Conservation (phyloP, 2,797 vertebrate species). For the Taeniopygia guttata region DNA sequence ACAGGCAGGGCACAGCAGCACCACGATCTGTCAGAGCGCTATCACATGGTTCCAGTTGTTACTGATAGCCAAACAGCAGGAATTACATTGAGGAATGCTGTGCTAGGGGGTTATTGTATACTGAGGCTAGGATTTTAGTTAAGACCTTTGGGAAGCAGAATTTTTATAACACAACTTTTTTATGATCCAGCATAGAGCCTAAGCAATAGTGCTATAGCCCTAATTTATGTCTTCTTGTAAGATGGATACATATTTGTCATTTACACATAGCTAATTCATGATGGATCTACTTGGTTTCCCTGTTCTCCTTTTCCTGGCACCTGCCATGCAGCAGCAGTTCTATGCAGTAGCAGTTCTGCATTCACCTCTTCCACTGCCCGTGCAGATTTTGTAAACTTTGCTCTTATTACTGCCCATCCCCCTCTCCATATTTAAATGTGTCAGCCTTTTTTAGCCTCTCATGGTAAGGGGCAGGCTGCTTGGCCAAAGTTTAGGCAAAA, state of each 20-base stretch:
- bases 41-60: background rate
- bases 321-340: background rate
- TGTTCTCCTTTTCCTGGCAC: background rate
- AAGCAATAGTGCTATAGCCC: background rate
- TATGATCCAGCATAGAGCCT: background rate
- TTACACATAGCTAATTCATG: background rate
- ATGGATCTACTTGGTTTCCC: background rate
- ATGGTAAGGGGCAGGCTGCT: background rate
- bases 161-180: background rate
- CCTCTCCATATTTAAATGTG: background rate
- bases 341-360: background rate
- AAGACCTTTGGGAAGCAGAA: background rate
- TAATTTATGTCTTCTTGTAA: background rate
- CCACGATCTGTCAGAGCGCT: background rate
- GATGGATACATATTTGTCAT: background rate
- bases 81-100: background rate
- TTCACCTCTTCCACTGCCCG: rapidly evolving
- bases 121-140: background rate
- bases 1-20: background rate
- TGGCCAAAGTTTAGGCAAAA: background rate
- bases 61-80: background rate
- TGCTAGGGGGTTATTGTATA: background rate
- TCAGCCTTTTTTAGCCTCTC: background rate
- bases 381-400: background rate
- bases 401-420: background rate